These are phyloP conservation scores for Geococcyx californianus DNA, from an alignment of 2,113 vertebrate species.

Conservation along the genomic window DNA sequence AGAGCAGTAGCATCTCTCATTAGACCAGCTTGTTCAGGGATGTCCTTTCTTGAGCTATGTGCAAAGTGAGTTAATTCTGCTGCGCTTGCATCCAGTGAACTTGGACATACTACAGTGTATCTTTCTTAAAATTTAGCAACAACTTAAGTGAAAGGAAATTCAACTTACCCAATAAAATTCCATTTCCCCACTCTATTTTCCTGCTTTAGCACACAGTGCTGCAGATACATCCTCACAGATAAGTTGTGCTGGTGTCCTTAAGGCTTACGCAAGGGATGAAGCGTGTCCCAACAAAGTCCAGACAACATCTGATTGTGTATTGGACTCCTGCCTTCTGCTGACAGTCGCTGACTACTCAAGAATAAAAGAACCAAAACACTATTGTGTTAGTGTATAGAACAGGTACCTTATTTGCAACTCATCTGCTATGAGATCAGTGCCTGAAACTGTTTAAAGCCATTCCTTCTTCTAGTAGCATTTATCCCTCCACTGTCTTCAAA, in stretches of 20 bases:
- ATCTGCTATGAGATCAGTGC: neutral
- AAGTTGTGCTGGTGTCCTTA: neutral
- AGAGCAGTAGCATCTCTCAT: neutral
- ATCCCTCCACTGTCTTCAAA: neutral
- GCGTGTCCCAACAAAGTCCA: neutral
- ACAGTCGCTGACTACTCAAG: neutral
- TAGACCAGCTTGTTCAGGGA: neutral
- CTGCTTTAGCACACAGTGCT: neutral
- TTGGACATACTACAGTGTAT: neutral
- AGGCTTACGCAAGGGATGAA: neutral
- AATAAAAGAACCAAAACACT: fast-evolving
- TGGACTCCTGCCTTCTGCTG: neutral
- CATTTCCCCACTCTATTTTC: neutral
- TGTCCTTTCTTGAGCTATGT: neutral
- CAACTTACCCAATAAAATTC: neutral
- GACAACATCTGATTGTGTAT: neutral
- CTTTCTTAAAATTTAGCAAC: neutral
- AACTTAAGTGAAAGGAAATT: neutral
- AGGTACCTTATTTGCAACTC: neutral
- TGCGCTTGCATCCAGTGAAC: neutral
- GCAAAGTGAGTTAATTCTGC: neutral
- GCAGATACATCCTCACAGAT: neutral
- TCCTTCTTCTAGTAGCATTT: neutral
- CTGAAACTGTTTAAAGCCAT: neutral
- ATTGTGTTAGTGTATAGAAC: fast-evolving